Percentiles rank a stretch among this genome's conserved stretches.
Conservation (phyloP, 2,888 invertebrate species). For the Mesorhabditis sp. region DNA sequence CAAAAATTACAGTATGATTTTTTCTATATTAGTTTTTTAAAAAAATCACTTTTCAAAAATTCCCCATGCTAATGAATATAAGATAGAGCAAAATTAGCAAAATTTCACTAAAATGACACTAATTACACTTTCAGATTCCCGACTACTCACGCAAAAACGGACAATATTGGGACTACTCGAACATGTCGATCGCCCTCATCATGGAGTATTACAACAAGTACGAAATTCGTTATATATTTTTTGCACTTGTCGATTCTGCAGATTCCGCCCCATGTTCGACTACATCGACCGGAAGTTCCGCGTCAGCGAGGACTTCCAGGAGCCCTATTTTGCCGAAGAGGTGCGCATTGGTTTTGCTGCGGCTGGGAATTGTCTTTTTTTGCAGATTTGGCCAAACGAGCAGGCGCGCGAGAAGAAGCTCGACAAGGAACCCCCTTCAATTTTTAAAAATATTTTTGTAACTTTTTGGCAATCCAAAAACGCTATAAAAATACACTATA, state of each 20-base stretch:
- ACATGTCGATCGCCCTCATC: slow-evolving; percentile 63
- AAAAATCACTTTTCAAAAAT: too few species aligned
- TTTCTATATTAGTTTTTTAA: too few species aligned
- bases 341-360: not conserved
- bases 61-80: not conserved
- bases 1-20: too few species aligned
- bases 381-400: slow-evolving; percentile 66
- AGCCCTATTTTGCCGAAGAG: slow-evolving; percentile 70
- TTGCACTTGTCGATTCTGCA: slow-evolving; percentile 19
- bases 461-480: too few species aligned
- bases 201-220: slow-evolving; percentile 68
- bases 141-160: slow-evolving; percentile 74
- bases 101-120: slow-evolving; percentile 50
- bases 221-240: slow-evolving; percentile 15
- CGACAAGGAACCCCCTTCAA: too few species aligned
- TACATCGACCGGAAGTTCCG: slow-evolving; percentile 61
- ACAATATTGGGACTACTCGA: slow-evolving; percentile 31
- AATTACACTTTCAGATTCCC: slow-evolving; percentile 58
- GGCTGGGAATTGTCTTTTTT: not conserved
- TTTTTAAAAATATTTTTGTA: too few species aligned
- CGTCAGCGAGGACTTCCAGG: slow-evolving; percentile 60
- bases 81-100: slow-evolving; percentile 58
- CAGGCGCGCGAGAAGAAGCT: slow-evolving; percentile 19
- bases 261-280: slow-evolving; percentile 74
- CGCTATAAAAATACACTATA: too few species aligned